Evolutionary conservation across 2,888 invertebrate species (phyloP).

Genomic region (Melitaea athalia): DNA sequence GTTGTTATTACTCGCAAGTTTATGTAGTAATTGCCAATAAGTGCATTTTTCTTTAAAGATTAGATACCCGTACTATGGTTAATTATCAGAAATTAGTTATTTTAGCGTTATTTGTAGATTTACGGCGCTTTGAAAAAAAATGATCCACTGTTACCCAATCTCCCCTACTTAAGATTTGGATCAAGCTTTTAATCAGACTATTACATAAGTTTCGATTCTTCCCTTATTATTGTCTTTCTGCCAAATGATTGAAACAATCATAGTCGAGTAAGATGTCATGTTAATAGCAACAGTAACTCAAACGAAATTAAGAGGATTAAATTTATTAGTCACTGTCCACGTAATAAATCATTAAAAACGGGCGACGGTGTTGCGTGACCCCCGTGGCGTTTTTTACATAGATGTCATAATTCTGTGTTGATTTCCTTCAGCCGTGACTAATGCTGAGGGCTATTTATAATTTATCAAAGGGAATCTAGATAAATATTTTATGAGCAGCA

Average conservation of each 20-base stretch:
- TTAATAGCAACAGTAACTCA: constrained; percentile 13
- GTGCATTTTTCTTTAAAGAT: no score
- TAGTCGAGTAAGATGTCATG: neutral
- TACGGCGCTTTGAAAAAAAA: no score
- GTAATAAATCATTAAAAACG: constrained; percentile 78
- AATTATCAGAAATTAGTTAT: no score
- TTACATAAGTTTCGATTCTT: no score
- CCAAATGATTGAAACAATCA: neutral
- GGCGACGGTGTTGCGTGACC: constrained; percentile 64
- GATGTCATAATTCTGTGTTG: constrained; percentile 78
- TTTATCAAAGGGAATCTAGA: constrained; percentile 45
- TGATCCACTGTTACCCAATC: no score
- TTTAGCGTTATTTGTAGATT: no score
- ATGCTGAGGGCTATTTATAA: constrained; percentile 59
- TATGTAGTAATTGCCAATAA: no score
- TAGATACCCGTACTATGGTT: no score
- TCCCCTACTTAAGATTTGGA: no score
- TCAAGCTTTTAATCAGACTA: no score
- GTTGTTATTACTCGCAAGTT: no score
- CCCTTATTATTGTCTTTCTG: neutral
- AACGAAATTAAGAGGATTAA: constrained; percentile 32
- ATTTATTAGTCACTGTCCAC: constrained; percentile 67
- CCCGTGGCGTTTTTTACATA: constrained; percentile 61
- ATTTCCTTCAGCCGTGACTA: constrained; percentile 70
- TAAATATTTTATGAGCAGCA: neutral